phyloP scores from a whole-genome alignment of 2,113 vertebrate genomes.

The Elanus axillaris region DNA sequence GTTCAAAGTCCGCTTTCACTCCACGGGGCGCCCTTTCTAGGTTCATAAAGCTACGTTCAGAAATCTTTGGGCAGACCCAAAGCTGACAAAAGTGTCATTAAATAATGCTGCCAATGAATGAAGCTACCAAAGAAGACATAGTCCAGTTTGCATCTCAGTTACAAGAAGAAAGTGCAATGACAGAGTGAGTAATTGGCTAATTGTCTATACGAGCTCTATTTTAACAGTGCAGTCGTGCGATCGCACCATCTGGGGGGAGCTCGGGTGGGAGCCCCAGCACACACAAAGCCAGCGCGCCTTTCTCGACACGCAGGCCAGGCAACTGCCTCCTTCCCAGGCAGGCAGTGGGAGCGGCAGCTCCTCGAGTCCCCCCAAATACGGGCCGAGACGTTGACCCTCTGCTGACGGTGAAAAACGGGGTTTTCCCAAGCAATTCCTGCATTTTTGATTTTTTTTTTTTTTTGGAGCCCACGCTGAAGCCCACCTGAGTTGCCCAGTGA shows the following conservation, averaged over 20 bases:
- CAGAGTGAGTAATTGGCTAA: slow-evolving; percentile 65
- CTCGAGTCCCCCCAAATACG: accelerated
- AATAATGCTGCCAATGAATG: slow-evolving; percentile 61
- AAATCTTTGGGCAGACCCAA: slow-evolving; percentile 61
- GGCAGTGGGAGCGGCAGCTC: background rate
- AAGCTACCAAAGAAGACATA: slow-evolving; percentile 66
- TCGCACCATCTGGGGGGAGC: slow-evolving; percentile 63
- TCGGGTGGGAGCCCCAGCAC: slow-evolving; percentile 30
- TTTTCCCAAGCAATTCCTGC: accelerated
- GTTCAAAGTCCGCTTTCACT: slow-evolving; percentile 58
- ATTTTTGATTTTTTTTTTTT: too few relatives aligned
- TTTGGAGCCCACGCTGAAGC: accelerated
- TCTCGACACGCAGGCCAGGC: background rate
- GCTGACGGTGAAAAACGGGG: accelerated
- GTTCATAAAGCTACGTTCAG: slow-evolving; percentile 65
- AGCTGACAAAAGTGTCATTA: slow-evolving; percentile 64
- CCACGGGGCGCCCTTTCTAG: background rate
- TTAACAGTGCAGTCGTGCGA: slow-evolving; percentile 64
- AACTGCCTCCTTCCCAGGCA: slow-evolving; percentile 15
- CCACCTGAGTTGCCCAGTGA: background rate
- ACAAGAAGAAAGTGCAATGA: slow-evolving; percentile 65
- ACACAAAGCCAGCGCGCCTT: slow-evolving; percentile 18
- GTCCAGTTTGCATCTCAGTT: slow-evolving; percentile 67
- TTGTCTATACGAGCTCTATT: slow-evolving; percentile 60
- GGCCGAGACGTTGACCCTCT: background rate